Conservation (phyloP, 2,113 vertebrate species). For the Sapajus apella region DNA sequence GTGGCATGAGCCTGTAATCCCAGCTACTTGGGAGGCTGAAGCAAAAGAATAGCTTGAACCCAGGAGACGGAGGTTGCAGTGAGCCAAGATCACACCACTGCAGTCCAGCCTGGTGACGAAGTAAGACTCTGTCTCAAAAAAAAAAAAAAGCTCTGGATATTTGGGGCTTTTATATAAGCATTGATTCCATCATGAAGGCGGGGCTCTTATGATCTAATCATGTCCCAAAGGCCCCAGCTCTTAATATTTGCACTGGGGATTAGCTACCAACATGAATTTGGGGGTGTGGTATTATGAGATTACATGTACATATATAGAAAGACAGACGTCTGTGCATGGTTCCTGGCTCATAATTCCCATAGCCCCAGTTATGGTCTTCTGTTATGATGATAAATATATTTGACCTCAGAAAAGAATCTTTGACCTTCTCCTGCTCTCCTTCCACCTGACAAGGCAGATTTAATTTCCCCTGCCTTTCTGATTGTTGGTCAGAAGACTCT, state of each 20-base stretch:
- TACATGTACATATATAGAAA: not conserved
- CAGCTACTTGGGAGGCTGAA: no score
- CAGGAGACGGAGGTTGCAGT: no score
- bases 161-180: not conserved
- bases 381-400: not conserved
- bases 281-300: not conserved
- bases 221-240: not conserved
- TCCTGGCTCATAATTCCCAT: not conserved
- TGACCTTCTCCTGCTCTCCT: not conserved
- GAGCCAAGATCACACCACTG: no score
- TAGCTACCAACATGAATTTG: not conserved
- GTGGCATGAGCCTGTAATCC: no score
- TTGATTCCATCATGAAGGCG: not conserved
- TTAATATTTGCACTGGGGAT: not conserved
- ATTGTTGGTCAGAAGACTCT: not conserved
- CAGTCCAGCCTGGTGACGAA: no score
- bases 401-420: not conserved
- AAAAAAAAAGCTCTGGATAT: no score
- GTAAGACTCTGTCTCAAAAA: no score
- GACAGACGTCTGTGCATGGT: fast-evolving
- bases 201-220: not conserved
- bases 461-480: not conserved
- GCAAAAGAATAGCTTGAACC: no score
- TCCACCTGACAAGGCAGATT: not conserved
- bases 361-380: not conserved